phyloP scores from a whole-genome alignment of 2,113 vertebrate genomes.

The Himantopus leucocephalus region DNA sequence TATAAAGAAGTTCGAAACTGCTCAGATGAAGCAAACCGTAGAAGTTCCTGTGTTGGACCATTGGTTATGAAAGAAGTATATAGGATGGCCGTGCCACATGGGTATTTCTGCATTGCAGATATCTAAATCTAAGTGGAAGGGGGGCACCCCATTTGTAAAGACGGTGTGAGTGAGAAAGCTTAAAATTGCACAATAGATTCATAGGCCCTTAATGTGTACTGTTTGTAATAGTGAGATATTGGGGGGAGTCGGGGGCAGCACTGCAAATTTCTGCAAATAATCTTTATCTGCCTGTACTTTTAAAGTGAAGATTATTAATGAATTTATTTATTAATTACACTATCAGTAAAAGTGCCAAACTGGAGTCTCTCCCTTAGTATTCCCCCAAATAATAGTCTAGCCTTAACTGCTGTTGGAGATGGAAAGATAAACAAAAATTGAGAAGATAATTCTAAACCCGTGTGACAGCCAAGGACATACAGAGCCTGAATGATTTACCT shows the following conservation, averaged over 20 bases:
- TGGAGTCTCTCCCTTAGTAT: neutral
- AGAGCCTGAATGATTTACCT: conserved; percentile 36
- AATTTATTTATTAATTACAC: neutral
- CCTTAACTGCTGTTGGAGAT: neutral
- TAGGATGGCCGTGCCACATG: rapidly evolving
- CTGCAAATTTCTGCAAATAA: neutral
- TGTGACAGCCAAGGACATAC: conserved; percentile 12
- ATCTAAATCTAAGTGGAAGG: neutral
- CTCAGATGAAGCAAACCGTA: neutral
- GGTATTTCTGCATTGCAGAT: neutral
- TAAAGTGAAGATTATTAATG: neutral
- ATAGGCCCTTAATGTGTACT: neutral
- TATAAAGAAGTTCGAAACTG: neutral
- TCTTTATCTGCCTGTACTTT: neutral
- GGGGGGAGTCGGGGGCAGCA: too few relatives aligned
- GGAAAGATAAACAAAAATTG: conserved; percentile 33
- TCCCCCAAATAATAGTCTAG: neutral
- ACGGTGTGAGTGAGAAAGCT: neutral
- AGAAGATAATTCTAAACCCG: neutral
- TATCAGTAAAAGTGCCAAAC: neutral
- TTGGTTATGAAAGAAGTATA: neutral
- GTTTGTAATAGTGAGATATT: neutral
- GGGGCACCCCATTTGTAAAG: neutral
- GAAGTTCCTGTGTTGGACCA: neutral
- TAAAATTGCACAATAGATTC: neutral